A percentile compares a stretch with the other conserved stretches of the same genome.
Conservation (phyloP, 2,113 vertebrate species). For the Megaceryle torquata region DNA sequence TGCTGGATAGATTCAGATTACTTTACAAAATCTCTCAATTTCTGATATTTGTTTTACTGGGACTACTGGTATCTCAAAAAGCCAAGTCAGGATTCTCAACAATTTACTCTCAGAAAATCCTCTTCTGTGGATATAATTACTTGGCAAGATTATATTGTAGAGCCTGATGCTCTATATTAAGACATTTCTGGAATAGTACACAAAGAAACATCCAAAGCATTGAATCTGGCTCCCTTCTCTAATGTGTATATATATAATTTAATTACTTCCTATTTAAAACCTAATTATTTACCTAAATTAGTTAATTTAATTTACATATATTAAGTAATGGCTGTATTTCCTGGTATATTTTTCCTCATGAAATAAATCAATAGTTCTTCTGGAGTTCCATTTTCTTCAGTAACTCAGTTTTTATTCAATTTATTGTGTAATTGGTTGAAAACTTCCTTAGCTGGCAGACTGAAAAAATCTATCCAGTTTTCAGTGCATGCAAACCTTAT, state of each 20-base stretch:
- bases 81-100: neutral
- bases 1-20: neutral
- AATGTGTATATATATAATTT: neutral
- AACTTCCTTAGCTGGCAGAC: constrained; percentile 1
- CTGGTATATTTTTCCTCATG: constrained; percentile 12
- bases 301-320: constrained; percentile 8
- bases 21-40: neutral
- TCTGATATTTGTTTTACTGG: neutral
- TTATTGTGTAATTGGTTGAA: constrained; percentile 30
- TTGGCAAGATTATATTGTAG: neutral
- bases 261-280: constrained; percentile 14
- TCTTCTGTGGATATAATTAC: neutral
- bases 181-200: neutral
- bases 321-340: constrained; percentile 54
- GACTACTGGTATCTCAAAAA: neutral
- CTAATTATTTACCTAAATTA: constrained; percentile 42
- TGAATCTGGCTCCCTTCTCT: neutral
- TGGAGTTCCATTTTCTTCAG: neutral
- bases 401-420: constrained; percentile 45
- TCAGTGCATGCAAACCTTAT: neutral
- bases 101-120: neutral
- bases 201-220: neutral
- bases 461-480: neutral
- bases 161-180: neutral
- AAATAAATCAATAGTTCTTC: neutral